A percentile compares a stretch with the other conserved stretches of the same genome.
Evolutionary conservation across 2,113 vertebrate genomes (phyloP).

Genomic region (Arenaria interpres): DNA sequence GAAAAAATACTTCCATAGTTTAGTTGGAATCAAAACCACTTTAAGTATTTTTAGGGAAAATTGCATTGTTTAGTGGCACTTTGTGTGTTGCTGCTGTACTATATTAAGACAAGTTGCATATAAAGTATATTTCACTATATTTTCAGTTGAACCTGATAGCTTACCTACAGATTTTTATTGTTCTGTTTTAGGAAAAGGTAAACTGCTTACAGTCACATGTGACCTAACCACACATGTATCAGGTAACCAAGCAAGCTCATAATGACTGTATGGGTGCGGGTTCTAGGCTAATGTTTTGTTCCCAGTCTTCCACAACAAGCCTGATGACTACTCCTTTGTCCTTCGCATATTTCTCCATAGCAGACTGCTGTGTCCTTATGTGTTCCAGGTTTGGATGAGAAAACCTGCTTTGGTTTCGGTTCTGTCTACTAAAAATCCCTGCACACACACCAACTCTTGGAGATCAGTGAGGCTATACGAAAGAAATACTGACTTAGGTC

Average conservation of each 20-base stretch:
- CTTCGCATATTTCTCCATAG: background rate
- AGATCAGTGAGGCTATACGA: background rate
- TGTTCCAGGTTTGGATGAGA: background rate
- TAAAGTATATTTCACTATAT: background rate
- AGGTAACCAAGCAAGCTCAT: background rate
- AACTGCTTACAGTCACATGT: background rate
- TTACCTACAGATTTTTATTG: background rate
- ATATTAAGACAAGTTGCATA: background rate
- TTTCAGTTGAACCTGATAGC: background rate
- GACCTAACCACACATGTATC: background rate
- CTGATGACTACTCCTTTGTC: background rate
- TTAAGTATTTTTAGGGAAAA: background rate
- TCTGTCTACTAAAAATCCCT: background rate
- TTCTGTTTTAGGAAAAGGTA: background rate
- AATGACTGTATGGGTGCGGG: background rate
- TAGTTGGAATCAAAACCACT: background rate
- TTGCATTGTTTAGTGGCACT: background rate
- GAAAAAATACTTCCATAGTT: background rate
- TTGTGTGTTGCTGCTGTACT: rapidly evolving
- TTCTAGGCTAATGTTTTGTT: background rate
- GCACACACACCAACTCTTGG: background rate
- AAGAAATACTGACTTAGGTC: background rate
- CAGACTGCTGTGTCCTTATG: background rate
- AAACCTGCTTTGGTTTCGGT: background rate
- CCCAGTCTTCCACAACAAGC: background rate